Base-by-base conservation (phyloP, 1,140 invertebrate genomes). In the Drosophila rufa region DNA sequence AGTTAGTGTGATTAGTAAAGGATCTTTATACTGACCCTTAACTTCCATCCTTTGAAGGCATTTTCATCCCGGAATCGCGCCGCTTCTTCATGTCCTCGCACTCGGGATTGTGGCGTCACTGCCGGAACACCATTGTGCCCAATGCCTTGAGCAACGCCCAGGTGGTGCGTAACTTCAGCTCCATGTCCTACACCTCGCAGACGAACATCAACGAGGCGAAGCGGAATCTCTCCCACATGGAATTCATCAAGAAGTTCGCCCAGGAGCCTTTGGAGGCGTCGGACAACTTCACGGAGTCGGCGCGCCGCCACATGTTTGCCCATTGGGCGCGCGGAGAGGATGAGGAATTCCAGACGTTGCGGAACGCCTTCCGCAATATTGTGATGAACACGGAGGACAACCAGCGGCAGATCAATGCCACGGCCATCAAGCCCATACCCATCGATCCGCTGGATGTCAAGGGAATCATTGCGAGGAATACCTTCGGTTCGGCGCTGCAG, bases 31-130 rank as follows among this genome's bases (percentile, higher is more conserved):
- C 27, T 92, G 81, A 93, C 33, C 19, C 55, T 30, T 30, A 12
- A 3, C 8, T 4, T 7, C 4, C 36, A 0, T 17, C 5, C 33
- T 92, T 79, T 92, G 46, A 89, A 95, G 95, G 95, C 79, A 94
- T 95, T 70, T 94, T 93, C 51, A 91, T 95, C 30, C 94, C 94
- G 0, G 92, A 93, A 60, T 94, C 94, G 42, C 78, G 93, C 8
- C 91, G 94, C n/a, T 95, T 94, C 76, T 94, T 95, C 55, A 92
- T 96, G 65, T 93, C 92, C 58, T 95, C 94, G 62, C 94, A 96
- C 67, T 94, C 95, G 9, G 96, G 96, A 0, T 93, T 97, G 2
- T 96, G 96, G 95, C 94, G 94, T 50, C 95, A 95, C 45, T 97
- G 96, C 80, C 85, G 94, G 36, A 92, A 92, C 22, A 92, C 89